Percentiles rank a stretch among this genome's conserved stretches.
These are phyloP conservation scores for Tachina lurida DNA, from an alignment of 2,888 invertebrate species.

Conservation along the genomic window DNA sequence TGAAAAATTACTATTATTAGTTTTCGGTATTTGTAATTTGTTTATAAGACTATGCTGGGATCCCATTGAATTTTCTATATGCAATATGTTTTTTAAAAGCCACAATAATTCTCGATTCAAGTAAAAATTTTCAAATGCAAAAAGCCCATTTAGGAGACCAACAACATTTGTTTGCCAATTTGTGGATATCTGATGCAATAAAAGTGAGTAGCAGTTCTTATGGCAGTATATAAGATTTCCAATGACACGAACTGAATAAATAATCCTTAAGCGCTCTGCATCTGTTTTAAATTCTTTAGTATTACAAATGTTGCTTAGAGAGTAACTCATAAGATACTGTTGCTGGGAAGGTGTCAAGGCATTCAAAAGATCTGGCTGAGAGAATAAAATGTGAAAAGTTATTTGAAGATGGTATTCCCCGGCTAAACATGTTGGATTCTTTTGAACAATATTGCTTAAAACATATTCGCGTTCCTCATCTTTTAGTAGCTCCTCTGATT, in stretches of 20 bases:
- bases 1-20: background rate
- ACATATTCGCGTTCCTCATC: slow-evolving; percentile 74
- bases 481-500: slow-evolving; percentile 67
- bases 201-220: slow-evolving; percentile 32
- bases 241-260: slow-evolving; percentile 76
- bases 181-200: slow-evolving; percentile 67
- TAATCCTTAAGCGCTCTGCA: slow-evolving; percentile 70
- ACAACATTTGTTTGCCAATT: slow-evolving; percentile 74
- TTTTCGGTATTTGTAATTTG: slow-evolving; percentile 43
- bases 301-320: slow-evolving; percentile 71
- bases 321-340: slow-evolving; percentile 73
- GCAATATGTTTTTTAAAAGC: slow-evolving; percentile 75
- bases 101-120: slow-evolving; percentile 75
- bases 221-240: slow-evolving; percentile 75
- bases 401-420: slow-evolving; percentile 78
- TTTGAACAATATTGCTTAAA: slow-evolving; percentile 73
- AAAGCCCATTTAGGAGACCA: slow-evolving; percentile 75
- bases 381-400: slow-evolving; percentile 74
- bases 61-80: slow-evolving; percentile 26
- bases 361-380: slow-evolving; percentile 47
- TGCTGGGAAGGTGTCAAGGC: slow-evolving; percentile 65
- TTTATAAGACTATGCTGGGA: slow-evolving; percentile 37
- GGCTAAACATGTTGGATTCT: slow-evolving; percentile 73
- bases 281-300: slow-evolving; percentile 64
- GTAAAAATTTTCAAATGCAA: slow-evolving; percentile 70